Evolutionary conservation across 2,888 invertebrate genomes (phyloP), one percentile per base, ranked within the genome.

Genomic region (Drosophila testacea): DNA sequence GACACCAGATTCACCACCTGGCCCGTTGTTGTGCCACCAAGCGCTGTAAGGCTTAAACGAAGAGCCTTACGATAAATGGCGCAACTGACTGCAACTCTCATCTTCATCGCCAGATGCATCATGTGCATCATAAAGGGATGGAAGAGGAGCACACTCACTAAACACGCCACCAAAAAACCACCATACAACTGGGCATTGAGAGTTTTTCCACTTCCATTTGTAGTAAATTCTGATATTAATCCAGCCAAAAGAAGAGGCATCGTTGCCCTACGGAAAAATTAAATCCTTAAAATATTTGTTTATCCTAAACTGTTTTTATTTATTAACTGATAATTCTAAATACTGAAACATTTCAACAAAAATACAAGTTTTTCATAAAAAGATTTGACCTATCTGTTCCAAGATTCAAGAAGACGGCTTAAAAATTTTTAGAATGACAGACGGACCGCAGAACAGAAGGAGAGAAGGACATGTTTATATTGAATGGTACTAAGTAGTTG

Each of bases 1-100:
- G 98, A 98, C 68, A 99, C 94, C 13, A 99, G 94, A 93, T 99
- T 98, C 34, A 98, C 97, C 77, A 95, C 94, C 91, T 95, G 95
- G 0, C 95, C 95, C 6, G 94, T 93, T 0, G 97, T 96, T 4
- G 97, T 96, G 88, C 96, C 94, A 0, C 95, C 95, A 64, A 97
- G 89, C 0, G 97, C 95, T 0, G 95, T 94, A 91, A 95, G 95
- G 83, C 96, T 96, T 7, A 96, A 91, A 42, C 93, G 93, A 70
- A 96, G 90, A 0, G 95, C 93, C 72, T 93, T 96, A 79, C 95
- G 94, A 89, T 95, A 96, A 62, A 96, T 93, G 42, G 96, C 92
- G 9, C 95, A 94, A 83, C 95, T 95, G 81, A 95, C 94, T 2
- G 95, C 95, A 4, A 96, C 93, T 63, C 96, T 92, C 69, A 96